These are phyloP conservation scores for Urocitellus parryii DNA, from an alignment of 2,113 vertebrate species.

Conservation along the genomic window DNA sequence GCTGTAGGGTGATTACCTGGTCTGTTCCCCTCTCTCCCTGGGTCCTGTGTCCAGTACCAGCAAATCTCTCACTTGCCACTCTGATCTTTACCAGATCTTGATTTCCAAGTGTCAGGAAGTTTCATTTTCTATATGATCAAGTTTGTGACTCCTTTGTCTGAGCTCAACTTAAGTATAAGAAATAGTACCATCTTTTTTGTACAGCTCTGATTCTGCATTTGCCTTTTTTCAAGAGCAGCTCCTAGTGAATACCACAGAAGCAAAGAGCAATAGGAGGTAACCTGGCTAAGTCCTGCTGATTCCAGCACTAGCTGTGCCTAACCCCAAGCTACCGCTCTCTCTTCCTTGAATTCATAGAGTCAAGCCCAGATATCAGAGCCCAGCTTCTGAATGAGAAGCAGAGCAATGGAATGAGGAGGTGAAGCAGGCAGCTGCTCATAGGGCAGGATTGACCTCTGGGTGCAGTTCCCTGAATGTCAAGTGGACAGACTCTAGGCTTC, in stretches of 20 bases:
- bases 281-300: background rate
- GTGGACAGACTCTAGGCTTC: background rate
- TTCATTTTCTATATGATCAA: background rate
- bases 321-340: background rate
- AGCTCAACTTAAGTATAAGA: background rate
- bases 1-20: background rate
- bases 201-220: background rate
- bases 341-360: background rate
- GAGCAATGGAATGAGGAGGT: background rate
- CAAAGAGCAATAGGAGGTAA: background rate
- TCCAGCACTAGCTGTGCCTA: background rate
- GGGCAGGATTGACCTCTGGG: background rate
- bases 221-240: background rate
- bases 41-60: background rate
- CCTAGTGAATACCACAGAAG: background rate
- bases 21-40: background rate
- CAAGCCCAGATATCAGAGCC: background rate
- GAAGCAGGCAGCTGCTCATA: background rate
- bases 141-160: background rate
- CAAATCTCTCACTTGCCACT: background rate
- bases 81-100: background rate
- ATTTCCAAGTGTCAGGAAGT: slow-evolving; percentile 28
- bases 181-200: background rate
- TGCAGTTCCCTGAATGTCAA: too few species aligned
- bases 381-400: background rate